phyloP scores from a whole-genome alignment of 2,888 invertebrate genomes.

The Copidosoma aretas region DNA sequence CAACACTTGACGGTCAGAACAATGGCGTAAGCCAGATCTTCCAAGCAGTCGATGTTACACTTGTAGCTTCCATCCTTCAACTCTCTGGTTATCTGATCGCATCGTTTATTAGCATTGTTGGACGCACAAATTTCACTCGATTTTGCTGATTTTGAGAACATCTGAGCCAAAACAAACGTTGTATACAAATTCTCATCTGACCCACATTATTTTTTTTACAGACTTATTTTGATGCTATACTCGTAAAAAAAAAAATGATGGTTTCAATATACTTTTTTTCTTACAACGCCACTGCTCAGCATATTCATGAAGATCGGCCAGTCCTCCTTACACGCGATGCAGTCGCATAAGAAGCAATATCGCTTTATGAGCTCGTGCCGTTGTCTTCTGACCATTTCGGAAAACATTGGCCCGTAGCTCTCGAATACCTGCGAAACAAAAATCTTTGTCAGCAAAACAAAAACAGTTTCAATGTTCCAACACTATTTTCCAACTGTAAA shows the following conservation, averaged over 20 bases:
- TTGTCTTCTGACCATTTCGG: slow-evolving; percentile 3
- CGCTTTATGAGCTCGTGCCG: slow-evolving; percentile 6
- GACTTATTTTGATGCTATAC: neutral
- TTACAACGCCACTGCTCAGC: slow-evolving; percentile 13
- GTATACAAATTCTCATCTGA: neutral
- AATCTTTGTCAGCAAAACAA: neutral
- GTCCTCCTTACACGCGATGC: slow-evolving; percentile 28
- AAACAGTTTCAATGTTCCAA: too few species aligned
- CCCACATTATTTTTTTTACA: neutral
- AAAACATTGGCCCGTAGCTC: slow-evolving; percentile 30
- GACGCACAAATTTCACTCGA: neutral
- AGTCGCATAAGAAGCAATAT: slow-evolving; percentile 28
- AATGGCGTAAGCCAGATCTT: slow-evolving; percentile 28
- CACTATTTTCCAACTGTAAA: neutral
- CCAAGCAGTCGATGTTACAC: slow-evolving; percentile 2
- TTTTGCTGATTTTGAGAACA: neutral
- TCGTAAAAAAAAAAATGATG: neutral
- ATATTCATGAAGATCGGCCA: slow-evolving; percentile 27
- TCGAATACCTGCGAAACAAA: slow-evolving; percentile 17
- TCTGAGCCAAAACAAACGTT: slow-evolving; percentile 7
- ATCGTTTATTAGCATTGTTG: slow-evolving; percentile 2
- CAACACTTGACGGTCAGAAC: slow-evolving; percentile 12
- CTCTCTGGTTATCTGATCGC: slow-evolving; percentile 13
- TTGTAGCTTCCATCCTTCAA: slow-evolving; percentile 7
- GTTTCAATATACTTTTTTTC: slow-evolving; percentile 4